Conservation (phyloP, 2,113 vertebrate species). For the Campylorhamphus procurvoides region DNA sequence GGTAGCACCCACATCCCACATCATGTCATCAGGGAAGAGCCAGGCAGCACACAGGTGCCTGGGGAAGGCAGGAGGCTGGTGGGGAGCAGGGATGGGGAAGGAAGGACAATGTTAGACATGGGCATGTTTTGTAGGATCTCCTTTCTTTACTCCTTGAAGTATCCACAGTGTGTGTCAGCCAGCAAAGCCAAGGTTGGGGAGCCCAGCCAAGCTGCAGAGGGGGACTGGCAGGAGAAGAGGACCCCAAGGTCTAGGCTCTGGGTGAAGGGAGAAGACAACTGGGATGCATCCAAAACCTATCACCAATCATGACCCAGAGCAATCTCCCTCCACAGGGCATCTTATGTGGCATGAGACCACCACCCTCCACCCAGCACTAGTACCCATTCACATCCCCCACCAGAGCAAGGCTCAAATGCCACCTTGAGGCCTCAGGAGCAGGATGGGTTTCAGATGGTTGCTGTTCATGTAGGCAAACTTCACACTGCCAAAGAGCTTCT, state of each 20-base stretch:
- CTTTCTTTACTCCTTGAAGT: not conserved
- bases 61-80: not conserved
- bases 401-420: not conserved
- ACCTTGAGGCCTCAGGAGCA: conserved; percentile 88
- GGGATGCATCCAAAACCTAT: not conserved
- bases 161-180: not conserved
- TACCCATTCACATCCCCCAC: not conserved
- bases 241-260: not conserved
- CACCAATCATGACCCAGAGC: fast-evolving
- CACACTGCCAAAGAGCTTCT: conserved; percentile 81
- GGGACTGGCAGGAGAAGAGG: fast-evolving
- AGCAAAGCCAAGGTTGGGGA: not conserved
- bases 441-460: conserved; percentile 86
- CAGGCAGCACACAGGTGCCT: not conserved
- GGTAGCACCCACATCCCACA: not conserved
- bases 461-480: conserved; percentile 88
- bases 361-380: not conserved
- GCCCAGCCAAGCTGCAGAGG: not conserved
- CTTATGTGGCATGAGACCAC: not conserved
- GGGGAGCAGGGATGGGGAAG: not conserved
- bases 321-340: not conserved
- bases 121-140: not conserved
- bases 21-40: not conserved
- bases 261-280: not conserved
- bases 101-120: not conserved